These are phyloP conservation scores for Hipparchia sbordonii DNA, from an alignment of 2,888 invertebrate species.

Conservation along the genomic window DNA sequence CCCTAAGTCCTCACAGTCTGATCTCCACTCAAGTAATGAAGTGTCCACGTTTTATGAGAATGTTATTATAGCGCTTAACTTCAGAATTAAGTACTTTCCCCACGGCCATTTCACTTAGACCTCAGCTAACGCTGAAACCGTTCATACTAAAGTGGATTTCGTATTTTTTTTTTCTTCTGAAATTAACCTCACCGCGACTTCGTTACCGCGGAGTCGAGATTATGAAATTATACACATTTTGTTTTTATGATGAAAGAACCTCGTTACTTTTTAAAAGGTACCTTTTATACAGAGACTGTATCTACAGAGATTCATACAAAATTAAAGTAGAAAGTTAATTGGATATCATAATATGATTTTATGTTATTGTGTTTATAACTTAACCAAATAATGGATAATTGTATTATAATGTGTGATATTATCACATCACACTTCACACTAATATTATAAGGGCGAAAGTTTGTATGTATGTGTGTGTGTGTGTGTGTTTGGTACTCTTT, in stretches of 20 bases:
- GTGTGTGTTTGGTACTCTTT: too few species aligned
- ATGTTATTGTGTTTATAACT: too few species aligned
- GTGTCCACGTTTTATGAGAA: background rate
- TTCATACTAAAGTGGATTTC: constrained; percentile 26
- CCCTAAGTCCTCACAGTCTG: too few species aligned
- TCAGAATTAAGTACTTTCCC: constrained; percentile 28
- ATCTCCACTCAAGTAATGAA: background rate
- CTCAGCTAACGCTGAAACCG: constrained; percentile 24
- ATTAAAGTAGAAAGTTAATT: background rate
- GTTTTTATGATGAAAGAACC: constrained; percentile 5
- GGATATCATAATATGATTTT: background rate
- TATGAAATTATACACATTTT: constrained; percentile 22
- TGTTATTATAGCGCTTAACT: constrained; percentile 18
- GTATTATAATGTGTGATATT: too few species aligned
- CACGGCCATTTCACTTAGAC: constrained; percentile 33
- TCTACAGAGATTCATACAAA: constrained; percentile 3
- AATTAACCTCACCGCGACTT: constrained; percentile 22
- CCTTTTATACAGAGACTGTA: constrained; percentile 3
- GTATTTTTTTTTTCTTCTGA: constrained; percentile 11
- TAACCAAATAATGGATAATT: too few species aligned
- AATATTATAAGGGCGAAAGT: too few species aligned
- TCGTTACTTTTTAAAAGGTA: constrained; percentile 6
- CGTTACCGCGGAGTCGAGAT: constrained; percentile 12
- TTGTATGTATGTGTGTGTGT: too few species aligned
- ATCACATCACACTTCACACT: too few species aligned